Evolutionary conservation across 2,888 invertebrate species (phyloP).

Genomic region (Drosophila rubida): DNA sequence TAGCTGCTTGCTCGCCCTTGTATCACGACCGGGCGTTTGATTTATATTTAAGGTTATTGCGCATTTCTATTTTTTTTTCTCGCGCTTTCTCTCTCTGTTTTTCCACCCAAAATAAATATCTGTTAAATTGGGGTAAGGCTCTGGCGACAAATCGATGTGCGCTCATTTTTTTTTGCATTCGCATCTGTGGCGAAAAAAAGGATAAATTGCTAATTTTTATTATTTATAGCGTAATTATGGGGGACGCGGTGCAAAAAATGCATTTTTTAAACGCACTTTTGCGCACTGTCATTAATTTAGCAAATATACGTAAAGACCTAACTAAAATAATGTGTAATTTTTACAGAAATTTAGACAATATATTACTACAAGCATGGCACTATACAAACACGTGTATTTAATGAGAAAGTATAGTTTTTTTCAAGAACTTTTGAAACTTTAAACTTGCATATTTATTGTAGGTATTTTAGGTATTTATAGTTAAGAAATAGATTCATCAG

Average conservation of each 20-base stretch:
- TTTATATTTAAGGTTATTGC: slow-evolving; percentile 62
- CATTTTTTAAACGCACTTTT: background rate
- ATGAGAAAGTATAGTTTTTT: no score
- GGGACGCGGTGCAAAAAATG: background rate
- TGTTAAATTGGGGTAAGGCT: slow-evolving; percentile 13
- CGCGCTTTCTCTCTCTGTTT: slow-evolving; percentile 3
- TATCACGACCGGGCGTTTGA: slow-evolving; percentile 29
- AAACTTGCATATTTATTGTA: no score
- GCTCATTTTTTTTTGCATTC: background rate
- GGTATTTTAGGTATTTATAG: no score
- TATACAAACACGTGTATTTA: no score
- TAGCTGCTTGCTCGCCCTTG: slow-evolving; percentile 16
- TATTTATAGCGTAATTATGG: background rate
- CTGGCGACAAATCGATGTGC: slow-evolving; percentile 1
- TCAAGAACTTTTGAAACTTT: no score
- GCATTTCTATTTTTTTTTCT: slow-evolving; percentile 45
- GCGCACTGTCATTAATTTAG: background rate
- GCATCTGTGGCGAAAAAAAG: background rate
- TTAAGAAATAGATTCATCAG: no score
- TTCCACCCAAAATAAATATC: slow-evolving; percentile 22
- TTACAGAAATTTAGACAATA: no score
- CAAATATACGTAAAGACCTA: no score
- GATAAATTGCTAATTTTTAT: background rate
- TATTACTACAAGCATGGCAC: no score
- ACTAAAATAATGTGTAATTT: no score